Conservation (phyloP, 2,888 invertebrate species). For the Eristalis arbustorum region DNA sequence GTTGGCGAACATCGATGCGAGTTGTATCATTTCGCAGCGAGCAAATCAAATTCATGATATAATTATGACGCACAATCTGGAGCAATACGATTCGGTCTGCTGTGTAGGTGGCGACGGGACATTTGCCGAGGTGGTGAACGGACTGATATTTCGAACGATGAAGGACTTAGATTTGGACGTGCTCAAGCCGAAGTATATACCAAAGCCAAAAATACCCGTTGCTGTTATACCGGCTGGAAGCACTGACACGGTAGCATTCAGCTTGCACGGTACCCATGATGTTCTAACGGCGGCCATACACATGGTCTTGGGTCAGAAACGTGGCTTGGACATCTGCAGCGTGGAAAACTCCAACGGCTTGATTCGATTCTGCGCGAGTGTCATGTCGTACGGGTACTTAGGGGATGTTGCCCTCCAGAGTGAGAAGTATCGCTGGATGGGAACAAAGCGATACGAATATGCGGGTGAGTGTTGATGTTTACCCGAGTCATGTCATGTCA, state of each 20-base stretch:
- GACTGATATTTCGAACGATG: slow-evolving; percentile 83
- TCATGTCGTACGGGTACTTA: slow-evolving; percentile 91
- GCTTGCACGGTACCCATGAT: slow-evolving; percentile 90
- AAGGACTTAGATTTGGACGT: slow-evolving; percentile 76
- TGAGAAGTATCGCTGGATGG: slow-evolving; percentile 92
- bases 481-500: too few species aligned
- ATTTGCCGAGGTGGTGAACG: slow-evolving; percentile 90
- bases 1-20: slow-evolving; percentile 85
- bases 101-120: slow-evolving; percentile 94
- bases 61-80: slow-evolving; percentile 82
- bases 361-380: slow-evolving; percentile 87
- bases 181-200: slow-evolving; percentile 76
- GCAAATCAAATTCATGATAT: slow-evolving; percentile 89
- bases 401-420: slow-evolving; percentile 91
- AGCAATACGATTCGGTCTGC: slow-evolving; percentile 85
- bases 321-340: slow-evolving; percentile 88
- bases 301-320: slow-evolving; percentile 88
- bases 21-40: slow-evolving; percentile 86
- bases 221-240: slow-evolving; percentile 86
- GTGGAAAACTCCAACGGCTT: slow-evolving; percentile 83
- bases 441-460: slow-evolving; percentile 90
- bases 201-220: slow-evolving; percentile 80
- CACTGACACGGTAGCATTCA: slow-evolving; percentile 89
- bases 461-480: slow-evolving; percentile 81
- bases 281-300: slow-evolving; percentile 90